Conservation (phyloP, 2,113 vertebrate genomes). For the Geothlypis trichas region DNA sequence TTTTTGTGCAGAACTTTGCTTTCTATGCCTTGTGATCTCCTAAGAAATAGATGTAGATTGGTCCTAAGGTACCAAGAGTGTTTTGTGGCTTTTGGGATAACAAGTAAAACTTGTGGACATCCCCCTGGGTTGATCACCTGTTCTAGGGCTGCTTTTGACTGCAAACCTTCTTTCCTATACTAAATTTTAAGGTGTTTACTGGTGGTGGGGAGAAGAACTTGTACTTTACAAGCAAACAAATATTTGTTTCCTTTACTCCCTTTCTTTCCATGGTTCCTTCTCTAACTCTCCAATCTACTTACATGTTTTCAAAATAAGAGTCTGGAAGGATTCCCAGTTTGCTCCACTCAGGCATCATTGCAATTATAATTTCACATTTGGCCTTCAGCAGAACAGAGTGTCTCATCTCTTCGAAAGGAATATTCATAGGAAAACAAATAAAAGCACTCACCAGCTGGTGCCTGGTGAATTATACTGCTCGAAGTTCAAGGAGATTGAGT, state of each 20-base stretch:
- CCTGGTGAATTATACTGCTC: background rate
- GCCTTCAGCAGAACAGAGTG: slow-evolving; percentile 14
- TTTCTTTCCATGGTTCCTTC: background rate
- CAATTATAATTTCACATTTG: slow-evolving; percentile 32
- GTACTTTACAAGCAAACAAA: background rate
- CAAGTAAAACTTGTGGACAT: background rate
- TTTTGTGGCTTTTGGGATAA: background rate
- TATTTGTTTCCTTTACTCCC: background rate
- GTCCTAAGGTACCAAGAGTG: background rate
- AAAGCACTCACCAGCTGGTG: slow-evolving; percentile 55
- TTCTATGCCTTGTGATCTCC: background rate
- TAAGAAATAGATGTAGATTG: background rate
- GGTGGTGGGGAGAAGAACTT: background rate
- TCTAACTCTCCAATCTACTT: background rate
- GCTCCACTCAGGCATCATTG: background rate
- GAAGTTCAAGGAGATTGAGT: background rate
- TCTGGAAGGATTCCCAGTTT: background rate
- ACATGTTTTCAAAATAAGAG: background rate
- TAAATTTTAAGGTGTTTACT: background rate
- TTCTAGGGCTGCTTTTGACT: background rate
- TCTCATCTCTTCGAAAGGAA: slow-evolving; percentile 24
- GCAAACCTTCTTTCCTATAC: background rate
- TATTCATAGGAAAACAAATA: slow-evolving; percentile 49
- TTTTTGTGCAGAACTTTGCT: background rate
- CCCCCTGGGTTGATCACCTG: background rate